These are phyloP conservation scores for Illadopsis cleaveri DNA, from an alignment of 2,113 vertebrate genomes.

Conservation along the genomic window DNA sequence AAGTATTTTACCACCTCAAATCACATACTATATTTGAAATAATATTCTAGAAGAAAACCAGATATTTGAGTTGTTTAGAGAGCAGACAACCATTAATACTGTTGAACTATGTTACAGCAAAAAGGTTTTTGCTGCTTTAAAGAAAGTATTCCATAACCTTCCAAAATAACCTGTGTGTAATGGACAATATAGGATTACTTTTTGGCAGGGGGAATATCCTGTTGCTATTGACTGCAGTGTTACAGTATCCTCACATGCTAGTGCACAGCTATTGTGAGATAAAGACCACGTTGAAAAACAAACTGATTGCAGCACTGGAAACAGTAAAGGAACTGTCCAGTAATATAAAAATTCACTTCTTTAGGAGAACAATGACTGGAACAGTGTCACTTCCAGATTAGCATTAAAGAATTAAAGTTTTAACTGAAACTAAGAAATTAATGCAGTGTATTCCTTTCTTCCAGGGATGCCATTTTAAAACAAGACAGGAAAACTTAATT, in stretches of 20 bases:
- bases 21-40: neutral
- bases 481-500: neutral
- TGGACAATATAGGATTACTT: slow-evolving; percentile 48
- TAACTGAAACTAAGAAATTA: neutral
- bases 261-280: slow-evolving; percentile 26
- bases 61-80: neutral
- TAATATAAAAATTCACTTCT: slow-evolving; percentile 15
- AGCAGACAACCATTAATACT: neutral
- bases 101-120: neutral
- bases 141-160: neutral
- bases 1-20: neutral
- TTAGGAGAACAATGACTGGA: slow-evolving; percentile 8
- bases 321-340: neutral
- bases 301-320: slow-evolving; percentile 16
- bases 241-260: slow-evolving; percentile 21
- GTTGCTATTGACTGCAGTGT: slow-evolving; percentile 39
- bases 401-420: neutral
- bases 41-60: neutral
- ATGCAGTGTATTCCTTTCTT: neutral
- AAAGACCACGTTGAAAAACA: slow-evolving; percentile 42
- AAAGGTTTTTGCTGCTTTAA: slow-evolving; percentile 25
- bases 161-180: slow-evolving; percentile 29
- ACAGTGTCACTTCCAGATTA: neutral
- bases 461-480: neutral
- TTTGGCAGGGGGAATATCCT: slow-evolving; percentile 37